A percentile compares a stretch with the other conserved stretches of the same genome.
These are phyloP conservation scores for Neodiprion fabricii DNA, from an alignment of 1,140 invertebrate species.

Conservation along the genomic window DNA sequence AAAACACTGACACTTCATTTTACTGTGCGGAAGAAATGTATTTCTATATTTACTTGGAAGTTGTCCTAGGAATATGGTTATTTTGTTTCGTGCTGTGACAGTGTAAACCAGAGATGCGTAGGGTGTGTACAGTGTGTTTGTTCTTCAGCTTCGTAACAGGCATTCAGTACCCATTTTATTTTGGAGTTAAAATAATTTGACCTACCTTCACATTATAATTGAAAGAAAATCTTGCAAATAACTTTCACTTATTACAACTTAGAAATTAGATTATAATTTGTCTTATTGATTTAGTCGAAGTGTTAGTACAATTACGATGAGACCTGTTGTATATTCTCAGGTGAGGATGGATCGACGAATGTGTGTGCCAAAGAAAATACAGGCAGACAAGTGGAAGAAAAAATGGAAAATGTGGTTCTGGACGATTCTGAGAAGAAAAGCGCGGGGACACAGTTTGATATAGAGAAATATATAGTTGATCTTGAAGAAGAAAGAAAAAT, in stretches of 20 bases:
- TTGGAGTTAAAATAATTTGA: not conserved
- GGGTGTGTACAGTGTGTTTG: too few species aligned
- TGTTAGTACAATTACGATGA: too few species aligned
- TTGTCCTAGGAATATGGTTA: too few species aligned
- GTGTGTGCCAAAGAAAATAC: not conserved
- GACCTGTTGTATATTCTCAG: too few species aligned
- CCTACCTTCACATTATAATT: too few species aligned
- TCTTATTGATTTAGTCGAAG: too few species aligned
- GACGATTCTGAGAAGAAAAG: not conserved
- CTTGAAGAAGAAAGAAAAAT: constrained; percentile 40
- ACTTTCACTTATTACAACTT: not conserved
- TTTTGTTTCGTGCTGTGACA: too few species aligned
- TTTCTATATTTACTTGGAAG: too few species aligned
- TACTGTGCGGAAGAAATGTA: not conserved
- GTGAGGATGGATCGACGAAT: not conserved
- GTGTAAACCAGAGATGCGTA: too few species aligned
- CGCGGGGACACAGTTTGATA: constrained; percentile 33
- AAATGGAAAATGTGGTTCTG: constrained; percentile 6
- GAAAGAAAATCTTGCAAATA: not conserved
- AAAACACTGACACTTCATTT: not conserved
- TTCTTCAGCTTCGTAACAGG: not conserved
- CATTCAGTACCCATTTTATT: not conserved
- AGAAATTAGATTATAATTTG: not conserved
- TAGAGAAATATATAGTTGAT: constrained; percentile 38
- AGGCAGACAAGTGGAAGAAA: constrained; percentile 1